Evolutionary conservation across 2,113 vertebrate species (phyloP).

Genomic region (Salminus brasiliensis): DNA sequence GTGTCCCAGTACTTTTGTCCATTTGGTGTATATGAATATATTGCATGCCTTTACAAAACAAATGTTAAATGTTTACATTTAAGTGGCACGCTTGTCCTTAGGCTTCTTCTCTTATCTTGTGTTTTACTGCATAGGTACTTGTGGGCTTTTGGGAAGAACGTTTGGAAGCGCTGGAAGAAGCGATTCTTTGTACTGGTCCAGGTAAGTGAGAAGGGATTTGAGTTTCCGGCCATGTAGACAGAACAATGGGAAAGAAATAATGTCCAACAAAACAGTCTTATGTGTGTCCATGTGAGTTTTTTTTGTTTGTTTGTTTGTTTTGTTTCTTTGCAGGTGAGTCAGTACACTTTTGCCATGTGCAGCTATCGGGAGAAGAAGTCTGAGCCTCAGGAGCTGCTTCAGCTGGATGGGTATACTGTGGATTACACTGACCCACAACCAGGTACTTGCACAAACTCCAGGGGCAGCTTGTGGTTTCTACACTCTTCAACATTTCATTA

Average conservation of each 20-base stretch:
- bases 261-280: background rate
- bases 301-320: background rate
- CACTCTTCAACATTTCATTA: no score
- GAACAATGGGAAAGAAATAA: background rate
- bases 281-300: no score
- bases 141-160: constrained; percentile 99
- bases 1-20: no score
- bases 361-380: constrained; percentile 99
- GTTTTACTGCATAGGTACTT: constrained; percentile 84
- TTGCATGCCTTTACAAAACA: no score
- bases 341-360: constrained; percentile 99
- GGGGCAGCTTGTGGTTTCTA: no score
- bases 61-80: background rate
- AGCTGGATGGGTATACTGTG: constrained; percentile 97
- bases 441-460: constrained; percentile 76
- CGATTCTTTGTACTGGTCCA: constrained; percentile 98
- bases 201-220: constrained; percentile 72
- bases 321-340: constrained; percentile 87
- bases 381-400: constrained; percentile 96
- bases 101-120: background rate
- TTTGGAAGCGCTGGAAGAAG: constrained; percentile 99
- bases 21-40: no score
- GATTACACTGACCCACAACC: constrained; percentile 99
- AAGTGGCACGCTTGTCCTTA: background rate
- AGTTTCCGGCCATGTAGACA: constrained; percentile 45